Base-by-base conservation (phyloP, 2,797 vertebrate species). In the Propithecus deckenii region DNA sequence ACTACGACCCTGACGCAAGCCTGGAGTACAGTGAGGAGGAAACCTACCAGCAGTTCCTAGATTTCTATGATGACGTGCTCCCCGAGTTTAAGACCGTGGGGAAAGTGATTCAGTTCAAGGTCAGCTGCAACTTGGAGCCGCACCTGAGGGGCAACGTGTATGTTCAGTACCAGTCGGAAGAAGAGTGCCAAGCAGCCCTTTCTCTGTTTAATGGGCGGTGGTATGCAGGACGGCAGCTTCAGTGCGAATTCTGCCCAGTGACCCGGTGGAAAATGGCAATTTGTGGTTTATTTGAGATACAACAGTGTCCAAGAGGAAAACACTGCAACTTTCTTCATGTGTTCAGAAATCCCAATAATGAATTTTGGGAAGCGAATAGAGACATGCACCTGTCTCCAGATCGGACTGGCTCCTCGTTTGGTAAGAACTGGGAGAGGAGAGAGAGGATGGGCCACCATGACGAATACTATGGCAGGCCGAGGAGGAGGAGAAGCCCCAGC, bases 291-390 rank as follows among this genome's bases (percentile, higher is more conserved):
- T 99, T 99, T 98, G 99, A 99, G 98, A 99, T 99, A 95, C 99
- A 99, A 74, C 99, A 99, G 94, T 99, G 99, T 96, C 99, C 99
- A 5, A 99, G 99, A 98, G 99, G 99, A 72, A 99, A 99, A 95
- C 99, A 99, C 97, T 99, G 99, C 97, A 99, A 99, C 98, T 99
- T 99, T 97, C 99, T 99, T 83, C 99, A 99, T 0, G 99, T 99
- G 18, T 99, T 99, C 98, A 99, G 99, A 98, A 99, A 99, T 96
- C 99, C 99, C 63, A 99, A 99, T 97, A 99, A 99, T 94, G 99
- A 99, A 96, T 99, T 99, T 97, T 99, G 99, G 99, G 99, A 99
- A 97, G 99, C 99, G 0, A 99, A 99, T 41, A 98, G 99, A 93
- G 99, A 99, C 98, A 98, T 99, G 95, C 99, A 99, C 95, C 72